These are phyloP conservation scores for Lasaia peninsularis DNA, from an alignment of 1,140 invertebrate genomes.

Conservation along the genomic window DNA sequence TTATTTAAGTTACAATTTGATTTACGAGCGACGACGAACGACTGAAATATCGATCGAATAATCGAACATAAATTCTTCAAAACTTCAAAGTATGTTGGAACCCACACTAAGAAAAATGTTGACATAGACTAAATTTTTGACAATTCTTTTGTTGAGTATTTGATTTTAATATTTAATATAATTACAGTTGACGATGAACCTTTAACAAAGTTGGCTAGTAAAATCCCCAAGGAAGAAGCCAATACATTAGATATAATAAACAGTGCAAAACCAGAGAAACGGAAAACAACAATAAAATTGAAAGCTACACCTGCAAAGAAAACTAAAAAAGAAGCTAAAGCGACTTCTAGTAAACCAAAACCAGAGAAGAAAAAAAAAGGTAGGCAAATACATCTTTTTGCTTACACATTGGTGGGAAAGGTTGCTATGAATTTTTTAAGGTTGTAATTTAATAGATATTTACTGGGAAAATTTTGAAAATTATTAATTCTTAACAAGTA, in stretches of 20 bases:
- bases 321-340: conserved; percentile 45
- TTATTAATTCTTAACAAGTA: too few relatives aligned
- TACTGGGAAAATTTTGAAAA: too few relatives aligned
- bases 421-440: conserved; percentile 7
- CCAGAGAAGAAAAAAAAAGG: conserved; percentile 69
- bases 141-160: background rate
- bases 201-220: conserved; percentile 52
- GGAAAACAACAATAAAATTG: conserved; percentile 45
- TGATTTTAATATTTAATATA: conserved; percentile 21
- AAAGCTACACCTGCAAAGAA: conserved; percentile 45
- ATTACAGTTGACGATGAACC: conserved; percentile 56
- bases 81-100: too few relatives aligned
- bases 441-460: too few relatives aligned
- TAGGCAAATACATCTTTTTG: conserved; percentile 40
- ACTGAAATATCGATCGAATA: too few relatives aligned
- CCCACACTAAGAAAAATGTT: too few relatives aligned
- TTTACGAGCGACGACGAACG: too few relatives aligned
- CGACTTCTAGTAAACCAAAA: conserved; percentile 43
- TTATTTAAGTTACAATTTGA: too few relatives aligned
- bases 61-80: too few relatives aligned
- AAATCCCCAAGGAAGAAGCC: conserved; percentile 58
- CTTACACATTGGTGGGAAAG: background rate
- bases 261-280: conserved; percentile 47
- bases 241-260: conserved; percentile 52
- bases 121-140: too few relatives aligned